phyloP scores from a whole-genome alignment of 2,888 invertebrate species.

The Autographa pulchrina region DNA sequence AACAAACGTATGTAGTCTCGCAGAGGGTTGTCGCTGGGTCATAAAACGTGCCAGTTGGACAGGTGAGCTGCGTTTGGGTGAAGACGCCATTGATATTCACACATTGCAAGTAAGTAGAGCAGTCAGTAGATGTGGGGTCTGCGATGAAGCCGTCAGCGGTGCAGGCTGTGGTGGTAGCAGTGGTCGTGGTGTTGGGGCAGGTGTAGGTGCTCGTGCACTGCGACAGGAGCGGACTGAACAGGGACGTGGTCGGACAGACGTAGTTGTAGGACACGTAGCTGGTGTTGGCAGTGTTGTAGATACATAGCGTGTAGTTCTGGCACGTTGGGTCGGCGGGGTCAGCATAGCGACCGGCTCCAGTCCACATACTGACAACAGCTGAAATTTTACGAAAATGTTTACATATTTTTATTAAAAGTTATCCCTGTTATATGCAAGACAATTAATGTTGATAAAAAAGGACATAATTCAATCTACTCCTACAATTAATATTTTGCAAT shows the following conservation, averaged over 20 bases:
- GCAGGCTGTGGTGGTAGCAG: conserved; percentile 11
- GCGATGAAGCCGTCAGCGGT: conserved; percentile 52
- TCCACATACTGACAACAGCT: conserved; percentile 76
- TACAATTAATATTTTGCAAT: too few relatives aligned
- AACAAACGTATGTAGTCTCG: background rate
- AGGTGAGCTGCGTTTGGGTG: conserved; percentile 46
- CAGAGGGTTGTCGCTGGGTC: background rate
- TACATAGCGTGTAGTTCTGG: conserved; percentile 81
- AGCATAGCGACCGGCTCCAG: conserved; percentile 77
- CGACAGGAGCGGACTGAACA: conserved; percentile 29
- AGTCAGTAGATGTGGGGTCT: conserved; percentile 74
- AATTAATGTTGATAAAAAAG: too few relatives aligned
- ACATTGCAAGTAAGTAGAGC: conserved; percentile 78
- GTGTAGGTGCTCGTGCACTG: conserved; percentile 38
- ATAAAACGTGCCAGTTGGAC: background rate
- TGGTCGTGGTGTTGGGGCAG: conserved; percentile 17
- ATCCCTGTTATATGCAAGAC: too few relatives aligned
- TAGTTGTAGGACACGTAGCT: conserved; percentile 76
- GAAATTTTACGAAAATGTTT: too few relatives aligned
- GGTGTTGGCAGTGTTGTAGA: conserved; percentile 62
- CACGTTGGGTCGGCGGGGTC: conserved; percentile 80
- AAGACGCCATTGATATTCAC: conserved; percentile 72
- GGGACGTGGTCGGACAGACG: conserved; percentile 79
- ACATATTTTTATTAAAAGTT: too few relatives aligned
- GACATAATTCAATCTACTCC: too few relatives aligned